phyloP scores from a whole-genome alignment of 2,797 vertebrate species.

The Enteromius argenteus region DNA sequence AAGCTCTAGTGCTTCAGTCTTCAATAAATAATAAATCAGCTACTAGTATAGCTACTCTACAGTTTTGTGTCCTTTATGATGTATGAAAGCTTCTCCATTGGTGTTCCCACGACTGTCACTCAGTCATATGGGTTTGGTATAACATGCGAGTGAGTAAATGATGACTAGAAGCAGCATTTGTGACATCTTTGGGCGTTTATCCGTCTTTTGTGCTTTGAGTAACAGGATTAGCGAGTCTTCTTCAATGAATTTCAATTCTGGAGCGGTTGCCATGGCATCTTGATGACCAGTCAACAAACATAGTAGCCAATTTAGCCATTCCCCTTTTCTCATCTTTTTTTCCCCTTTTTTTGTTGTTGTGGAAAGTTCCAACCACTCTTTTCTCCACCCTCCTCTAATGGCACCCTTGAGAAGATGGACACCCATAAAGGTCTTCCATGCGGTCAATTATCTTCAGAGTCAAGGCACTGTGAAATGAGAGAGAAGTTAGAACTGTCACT shows the following conservation, averaged over 20 bases:
- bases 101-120: not conserved
- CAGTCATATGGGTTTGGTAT: not conserved
- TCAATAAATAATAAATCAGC: not conserved
- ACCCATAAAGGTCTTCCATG: conserved; percentile 46
- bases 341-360: conserved; percentile 62
- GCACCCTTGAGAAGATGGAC: conserved; percentile 47
- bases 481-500: conserved; percentile 17
- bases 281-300: conserved; percentile 70
- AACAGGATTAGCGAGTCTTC: conserved; percentile 39
- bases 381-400: conserved; percentile 56
- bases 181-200: not conserved
- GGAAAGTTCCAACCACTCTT: conserved; percentile 66
- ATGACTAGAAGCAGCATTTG: conserved; percentile 10
- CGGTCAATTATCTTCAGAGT: conserved; percentile 42
- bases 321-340: conserved; percentile 41
- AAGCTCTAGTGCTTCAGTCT: not conserved
- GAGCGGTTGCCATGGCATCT: conserved; percentile 67
- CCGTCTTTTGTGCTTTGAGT: conserved; percentile 45
- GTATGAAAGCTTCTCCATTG: not conserved
- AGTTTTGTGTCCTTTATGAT: not conserved
- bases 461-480: conserved; percentile 35
- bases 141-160: not conserved
- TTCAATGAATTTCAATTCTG: conserved; percentile 49
- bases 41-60: not conserved
- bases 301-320: conserved; percentile 44